Percentiles rank a stretch among this genome's conserved stretches.
Evolutionary conservation across 2,888 invertebrate species (phyloP).

Genomic region (Scaptodrosophila latifasciaeformis): DNA sequence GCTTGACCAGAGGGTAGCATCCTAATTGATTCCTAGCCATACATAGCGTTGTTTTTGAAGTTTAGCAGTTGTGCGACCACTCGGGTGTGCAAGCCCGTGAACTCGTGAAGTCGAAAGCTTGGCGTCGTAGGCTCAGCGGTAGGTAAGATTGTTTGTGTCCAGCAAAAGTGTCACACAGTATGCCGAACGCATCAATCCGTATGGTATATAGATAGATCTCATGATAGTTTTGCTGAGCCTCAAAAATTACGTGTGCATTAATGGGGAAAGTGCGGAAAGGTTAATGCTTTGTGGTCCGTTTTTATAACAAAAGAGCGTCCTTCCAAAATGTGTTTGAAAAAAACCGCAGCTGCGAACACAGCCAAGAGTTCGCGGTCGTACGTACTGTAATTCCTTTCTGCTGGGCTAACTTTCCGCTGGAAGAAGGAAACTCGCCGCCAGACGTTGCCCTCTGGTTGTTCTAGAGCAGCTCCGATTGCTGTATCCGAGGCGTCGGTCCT

Average conservation of each 20-base stretch:
- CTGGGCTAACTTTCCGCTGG: not conserved
- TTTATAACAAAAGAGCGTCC: not conserved
- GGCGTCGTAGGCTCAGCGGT: not conserved
- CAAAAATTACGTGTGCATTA: not conserved
- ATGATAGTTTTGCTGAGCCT: not conserved
- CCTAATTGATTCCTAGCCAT: no score
- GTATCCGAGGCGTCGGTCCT: not conserved
- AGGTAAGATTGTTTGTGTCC: not conserved
- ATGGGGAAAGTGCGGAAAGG: no score
- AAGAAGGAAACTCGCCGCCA: not conserved
- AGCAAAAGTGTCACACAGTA: not conserved
- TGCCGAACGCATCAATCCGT: no score
- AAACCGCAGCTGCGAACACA: not conserved
- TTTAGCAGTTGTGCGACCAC: no score
- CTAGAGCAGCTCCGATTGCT: not conserved
- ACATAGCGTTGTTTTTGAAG: no score
- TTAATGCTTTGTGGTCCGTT: not conserved
- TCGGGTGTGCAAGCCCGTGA: no score
- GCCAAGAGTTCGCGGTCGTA: no score
- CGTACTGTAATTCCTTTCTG: not conserved
- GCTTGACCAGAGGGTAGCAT: no score
- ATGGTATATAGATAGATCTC: no score
- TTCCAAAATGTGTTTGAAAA: slow-evolving; percentile 3
- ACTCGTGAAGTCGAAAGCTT: no score
- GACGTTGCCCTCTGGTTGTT: not conserved